Evolutionary conservation across 2,888 invertebrate species (phyloP).

Genomic region (Meiosimyza decipiens): DNA sequence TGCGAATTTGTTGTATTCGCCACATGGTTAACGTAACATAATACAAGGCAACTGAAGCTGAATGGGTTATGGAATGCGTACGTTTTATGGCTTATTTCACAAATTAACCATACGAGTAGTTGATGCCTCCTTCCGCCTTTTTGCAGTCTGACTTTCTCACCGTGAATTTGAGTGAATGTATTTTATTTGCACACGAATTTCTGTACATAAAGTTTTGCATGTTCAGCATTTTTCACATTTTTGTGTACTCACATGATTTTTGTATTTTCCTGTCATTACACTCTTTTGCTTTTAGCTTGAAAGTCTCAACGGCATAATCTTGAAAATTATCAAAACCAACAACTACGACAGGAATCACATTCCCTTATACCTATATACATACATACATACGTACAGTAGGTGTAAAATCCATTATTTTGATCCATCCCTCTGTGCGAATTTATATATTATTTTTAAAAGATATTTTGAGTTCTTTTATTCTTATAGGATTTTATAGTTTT

Average conservation of each 20-base stretch:
- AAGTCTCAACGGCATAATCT: conserved; percentile 13
- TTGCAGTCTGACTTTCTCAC: not conserved
- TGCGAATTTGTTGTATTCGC: conserved; percentile 7
- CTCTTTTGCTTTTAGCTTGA: conserved; percentile 29
- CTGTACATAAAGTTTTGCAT: conserved; percentile 21
- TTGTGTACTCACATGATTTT: not conserved
- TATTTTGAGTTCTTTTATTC: conserved; percentile 7
- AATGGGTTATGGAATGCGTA: conserved; percentile 24
- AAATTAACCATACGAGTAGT: conserved; percentile 6
- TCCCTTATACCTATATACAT: too few relatives aligned
- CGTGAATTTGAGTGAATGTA: too few relatives aligned
- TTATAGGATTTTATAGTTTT: not conserved
- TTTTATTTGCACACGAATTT: not conserved
- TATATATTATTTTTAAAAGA: conserved; percentile 23
- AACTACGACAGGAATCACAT: not conserved
- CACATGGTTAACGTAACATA: not conserved
- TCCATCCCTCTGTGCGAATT: conserved; percentile 17
- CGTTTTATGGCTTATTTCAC: conserved; percentile 30
- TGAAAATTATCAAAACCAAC: not conserved
- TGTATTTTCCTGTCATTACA: conserved; percentile 16
- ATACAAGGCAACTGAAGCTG: not conserved
- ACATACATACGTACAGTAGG: too few relatives aligned
- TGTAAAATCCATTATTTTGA: conserved; percentile 18
- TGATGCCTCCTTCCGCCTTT: not conserved
- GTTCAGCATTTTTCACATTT: conserved; percentile 20